phyloP scores from a whole-genome alignment of 2,888 invertebrate species.

The Abrostola tripartita region DNA sequence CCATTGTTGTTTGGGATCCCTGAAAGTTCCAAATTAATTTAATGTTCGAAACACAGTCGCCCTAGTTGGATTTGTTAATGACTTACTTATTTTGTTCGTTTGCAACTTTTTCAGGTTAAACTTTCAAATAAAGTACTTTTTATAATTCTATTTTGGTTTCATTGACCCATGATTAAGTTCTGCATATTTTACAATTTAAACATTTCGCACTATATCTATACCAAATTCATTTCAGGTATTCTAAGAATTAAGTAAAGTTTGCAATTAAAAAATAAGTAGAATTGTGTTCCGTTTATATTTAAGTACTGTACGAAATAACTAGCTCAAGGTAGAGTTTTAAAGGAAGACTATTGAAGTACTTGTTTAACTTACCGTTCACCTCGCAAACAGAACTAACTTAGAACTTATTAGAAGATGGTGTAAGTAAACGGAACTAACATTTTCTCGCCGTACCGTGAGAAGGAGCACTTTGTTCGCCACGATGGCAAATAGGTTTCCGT shows the following conservation, averaged over 20 bases:
- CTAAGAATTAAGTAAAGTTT: too few species aligned
- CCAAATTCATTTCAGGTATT: too few species aligned
- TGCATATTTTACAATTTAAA: too few species aligned
- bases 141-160: too few species aligned
- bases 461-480: conserved; percentile 57
- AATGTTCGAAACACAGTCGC: conserved; percentile 71
- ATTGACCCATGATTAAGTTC: too few species aligned
- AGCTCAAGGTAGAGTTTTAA: too few species aligned
- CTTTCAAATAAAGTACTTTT: too few species aligned
- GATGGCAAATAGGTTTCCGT: conserved; percentile 66
- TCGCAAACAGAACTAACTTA: conserved; percentile 16
- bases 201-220: too few species aligned
- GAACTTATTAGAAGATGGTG: conserved; percentile 30
- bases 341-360: background rate
- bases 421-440: conserved; percentile 44
- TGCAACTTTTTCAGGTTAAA: too few species aligned
- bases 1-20: conserved; percentile 68
- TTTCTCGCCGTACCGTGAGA: conserved; percentile 60
- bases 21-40: conserved; percentile 80
- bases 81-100: conserved; percentile 73
- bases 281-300: too few species aligned
- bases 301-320: too few species aligned
- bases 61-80: conserved; percentile 67
- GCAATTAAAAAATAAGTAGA: too few species aligned
- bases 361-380: conserved; percentile 15